Conservation (phyloP, 2,797 vertebrate species). For the Tangara arthus region DNA sequence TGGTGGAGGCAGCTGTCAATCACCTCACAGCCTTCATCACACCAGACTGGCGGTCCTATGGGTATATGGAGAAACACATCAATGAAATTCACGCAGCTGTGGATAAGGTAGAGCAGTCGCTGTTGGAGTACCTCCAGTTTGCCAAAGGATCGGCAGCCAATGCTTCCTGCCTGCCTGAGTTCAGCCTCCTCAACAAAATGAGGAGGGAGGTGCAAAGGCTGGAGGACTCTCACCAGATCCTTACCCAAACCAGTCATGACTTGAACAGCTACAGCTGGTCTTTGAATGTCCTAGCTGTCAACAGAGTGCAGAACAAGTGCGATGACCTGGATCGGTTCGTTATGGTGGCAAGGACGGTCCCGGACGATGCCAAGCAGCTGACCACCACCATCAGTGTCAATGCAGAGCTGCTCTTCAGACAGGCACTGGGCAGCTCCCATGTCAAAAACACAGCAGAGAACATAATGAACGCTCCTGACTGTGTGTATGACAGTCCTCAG, state of each 20-base stretch:
- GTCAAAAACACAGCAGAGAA: slow-evolving; percentile 65
- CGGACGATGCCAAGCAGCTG: slow-evolving; percentile 90
- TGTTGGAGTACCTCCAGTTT: slow-evolving; percentile 87
- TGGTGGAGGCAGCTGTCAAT: slow-evolving; percentile 78
- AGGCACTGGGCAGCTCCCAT: slow-evolving; percentile 57
- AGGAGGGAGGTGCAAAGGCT: slow-evolving; percentile 87
- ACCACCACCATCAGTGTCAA: slow-evolving; percentile 84
- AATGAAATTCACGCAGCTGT: slow-evolving; percentile 83
- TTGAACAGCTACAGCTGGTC: slow-evolving; percentile 87
- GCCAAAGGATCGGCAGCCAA: slow-evolving; percentile 82
- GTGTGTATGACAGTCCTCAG: slow-evolving; percentile 47
- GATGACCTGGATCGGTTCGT: slow-evolving; percentile 91
- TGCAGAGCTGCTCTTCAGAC: slow-evolving; percentile 85
- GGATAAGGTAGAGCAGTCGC: slow-evolving; percentile 81
- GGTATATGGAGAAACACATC: slow-evolving; percentile 86
- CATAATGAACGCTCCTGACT: slow-evolving; percentile 41
- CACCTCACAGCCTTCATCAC: slow-evolving; percentile 79
- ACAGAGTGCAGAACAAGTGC: slow-evolving; percentile 84
- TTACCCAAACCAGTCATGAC: slow-evolving; percentile 85
- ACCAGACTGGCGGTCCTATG: slow-evolving; percentile 86
- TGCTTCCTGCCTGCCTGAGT: slow-evolving; percentile 82
- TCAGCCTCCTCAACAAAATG: slow-evolving; percentile 85
- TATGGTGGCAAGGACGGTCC: slow-evolving; percentile 90
- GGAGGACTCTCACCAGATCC: slow-evolving; percentile 93
- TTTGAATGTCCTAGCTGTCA: slow-evolving; percentile 78